Percentiles rank a stretch among this genome's conserved stretches.
Conservation (phyloP, 2,888 invertebrate genomes). For the Watsonalla binaria region DNA sequence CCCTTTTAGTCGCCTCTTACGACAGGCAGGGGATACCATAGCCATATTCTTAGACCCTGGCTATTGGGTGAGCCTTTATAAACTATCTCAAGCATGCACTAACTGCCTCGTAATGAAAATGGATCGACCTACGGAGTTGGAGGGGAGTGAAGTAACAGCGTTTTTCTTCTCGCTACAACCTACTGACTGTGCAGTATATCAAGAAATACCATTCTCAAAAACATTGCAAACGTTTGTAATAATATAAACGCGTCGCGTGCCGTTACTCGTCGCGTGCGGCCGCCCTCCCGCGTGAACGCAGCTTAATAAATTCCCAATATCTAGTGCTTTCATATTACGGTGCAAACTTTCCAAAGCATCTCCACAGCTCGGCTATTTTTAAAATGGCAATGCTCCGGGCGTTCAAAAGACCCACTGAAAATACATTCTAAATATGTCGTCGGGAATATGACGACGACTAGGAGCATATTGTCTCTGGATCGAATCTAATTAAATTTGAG, state of each 20-base stretch:
- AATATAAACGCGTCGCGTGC: not conserved
- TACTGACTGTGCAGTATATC: too few species aligned
- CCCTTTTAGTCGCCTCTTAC: too few species aligned
- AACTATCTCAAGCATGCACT: too few species aligned
- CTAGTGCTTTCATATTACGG: not conserved
- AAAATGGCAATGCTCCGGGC: not conserved
- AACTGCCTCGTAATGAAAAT: too few species aligned
- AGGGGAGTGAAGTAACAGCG: too few species aligned
- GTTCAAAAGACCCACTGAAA: not conserved
- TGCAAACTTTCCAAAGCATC: not conserved
- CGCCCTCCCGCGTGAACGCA: not conserved
- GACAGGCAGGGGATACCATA: too few species aligned
- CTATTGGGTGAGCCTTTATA: too few species aligned
- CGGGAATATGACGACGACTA: not conserved
- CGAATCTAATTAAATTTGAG: slow-evolving; percentile 1
- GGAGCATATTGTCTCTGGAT: not conserved
- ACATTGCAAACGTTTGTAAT: too few species aligned
- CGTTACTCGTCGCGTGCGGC: not conserved
- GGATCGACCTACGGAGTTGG: too few species aligned
- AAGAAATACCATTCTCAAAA: too few species aligned
- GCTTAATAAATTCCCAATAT: not conserved
- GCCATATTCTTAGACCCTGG: too few species aligned
- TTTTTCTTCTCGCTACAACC: too few species aligned
- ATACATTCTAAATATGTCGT: not conserved
- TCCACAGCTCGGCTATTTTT: not conserved